Conservation (phyloP, 2,113 vertebrate genomes). For the Myrmophylax atrothorax region DNA sequence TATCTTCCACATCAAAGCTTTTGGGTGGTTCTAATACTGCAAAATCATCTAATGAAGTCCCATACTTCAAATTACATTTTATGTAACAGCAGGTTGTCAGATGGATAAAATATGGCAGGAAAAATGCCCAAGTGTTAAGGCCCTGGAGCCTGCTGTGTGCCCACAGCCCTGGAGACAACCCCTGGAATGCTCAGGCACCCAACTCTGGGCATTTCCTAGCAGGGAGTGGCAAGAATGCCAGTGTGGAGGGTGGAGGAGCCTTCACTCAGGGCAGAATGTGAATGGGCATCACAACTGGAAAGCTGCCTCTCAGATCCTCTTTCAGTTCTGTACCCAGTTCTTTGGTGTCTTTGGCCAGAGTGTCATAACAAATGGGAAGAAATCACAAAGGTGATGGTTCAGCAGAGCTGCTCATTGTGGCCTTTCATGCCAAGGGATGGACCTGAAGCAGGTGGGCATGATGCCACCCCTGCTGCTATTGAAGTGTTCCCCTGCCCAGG, state of each 20-base stretch:
- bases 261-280: not conserved
- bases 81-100: not conserved
- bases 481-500: not conserved
- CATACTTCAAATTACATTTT: not conserved
- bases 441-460: not conserved
- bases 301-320: not conserved
- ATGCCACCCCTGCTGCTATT: not conserved
- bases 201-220: not conserved
- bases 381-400: not conserved
- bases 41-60: constrained; percentile 34
- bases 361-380: not conserved
- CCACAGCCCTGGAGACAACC: not conserved
- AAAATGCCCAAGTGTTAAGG: not conserved
- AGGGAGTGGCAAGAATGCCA: not conserved
- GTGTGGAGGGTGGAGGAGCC: not conserved
- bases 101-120: not conserved
- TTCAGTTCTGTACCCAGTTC: not conserved
- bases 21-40: constrained; percentile 7
- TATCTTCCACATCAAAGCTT: constrained; percentile 45
- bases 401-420: not conserved
- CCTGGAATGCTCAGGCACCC: not conserved
- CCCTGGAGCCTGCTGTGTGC: not conserved
- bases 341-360: not conserved
- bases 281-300: not conserved
- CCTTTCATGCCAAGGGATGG: not conserved